Evolutionary conservation across 2,113 vertebrate genomes (phyloP), one percentile per base, ranked within the genome.

Genomic region (Pedetes capensis): DNA sequence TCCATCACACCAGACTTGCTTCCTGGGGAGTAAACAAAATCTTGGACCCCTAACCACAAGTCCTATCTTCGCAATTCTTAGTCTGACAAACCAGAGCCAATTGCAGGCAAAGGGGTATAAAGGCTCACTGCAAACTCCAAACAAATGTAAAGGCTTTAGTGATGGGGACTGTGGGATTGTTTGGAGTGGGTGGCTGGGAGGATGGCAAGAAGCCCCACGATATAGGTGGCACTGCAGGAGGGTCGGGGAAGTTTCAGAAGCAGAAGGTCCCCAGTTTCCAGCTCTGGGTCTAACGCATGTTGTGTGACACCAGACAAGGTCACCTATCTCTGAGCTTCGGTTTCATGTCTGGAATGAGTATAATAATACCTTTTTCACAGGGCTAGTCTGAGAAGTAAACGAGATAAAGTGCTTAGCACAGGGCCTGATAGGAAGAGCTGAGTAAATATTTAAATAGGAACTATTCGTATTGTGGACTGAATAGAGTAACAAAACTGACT

Each of bases 341-440:
- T 66, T 80, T 66, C 66, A 64, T 11, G 8, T 29, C 39, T 51
- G 20, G 87, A 82, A 81, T 3, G 32, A 93, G 18, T 93, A 87
- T 49, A 85, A 83, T 49, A 79, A 93, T 57, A 37, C 29, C 22
- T 42, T 81, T 74, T 57, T 64, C 71, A 47, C 55, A 39, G 18
- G 34, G 34, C 63, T 92, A 83, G 87, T 90, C 76, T 87, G 49
- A 82, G 51, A 57, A 78, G 51, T 55, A 81, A 93, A 63, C 64
- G 72, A 89, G 68, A 79, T 64, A 53, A 93, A 93, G 39, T 78
- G 51, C 61, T 87, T 34, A 81, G 17, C 8, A 14, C 53, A 69
- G 42, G 55, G 22, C 29, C 80, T 89, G 78, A 69, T 44, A 75
- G 23, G 37, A 96, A 91, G 59, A 91, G 53, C 22, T 93, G 93